These are phyloP conservation scores for Melanotus villosus DNA, from an alignment of 2,888 invertebrate species.

Conservation along the genomic window DNA sequence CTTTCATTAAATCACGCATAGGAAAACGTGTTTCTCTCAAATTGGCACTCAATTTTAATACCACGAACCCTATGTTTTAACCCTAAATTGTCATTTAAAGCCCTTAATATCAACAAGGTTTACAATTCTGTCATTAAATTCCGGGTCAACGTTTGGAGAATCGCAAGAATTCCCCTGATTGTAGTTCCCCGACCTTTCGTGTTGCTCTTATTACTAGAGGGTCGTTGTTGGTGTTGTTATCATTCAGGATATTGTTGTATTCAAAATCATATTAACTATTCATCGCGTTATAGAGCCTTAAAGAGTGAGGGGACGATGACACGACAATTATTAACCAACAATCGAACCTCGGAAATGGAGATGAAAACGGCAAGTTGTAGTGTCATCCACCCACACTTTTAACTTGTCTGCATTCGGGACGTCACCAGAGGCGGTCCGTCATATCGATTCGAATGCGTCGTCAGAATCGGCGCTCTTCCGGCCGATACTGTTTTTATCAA, in stretches of 20 bases:
- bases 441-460: slow-evolving; percentile 44
- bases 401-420: slow-evolving; percentile 35
- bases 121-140: not conserved
- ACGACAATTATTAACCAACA: slow-evolving; percentile 22
- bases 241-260: not conserved
- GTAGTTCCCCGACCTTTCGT: not conserved
- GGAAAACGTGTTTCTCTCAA: no score
- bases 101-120: not conserved
- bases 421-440: slow-evolving; percentile 46
- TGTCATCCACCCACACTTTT: slow-evolving; percentile 40
- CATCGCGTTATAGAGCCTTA: not conserved
- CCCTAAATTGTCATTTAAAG: not conserved
- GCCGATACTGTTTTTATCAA: slow-evolving; percentile 29
- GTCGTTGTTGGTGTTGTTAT: not conserved
- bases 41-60: no score
- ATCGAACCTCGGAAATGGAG: slow-evolving; percentile 25
- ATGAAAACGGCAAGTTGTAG: slow-evolving; percentile 26
- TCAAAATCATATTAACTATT: not conserved
- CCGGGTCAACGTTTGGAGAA: not conserved
- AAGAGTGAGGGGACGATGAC: slow-evolving; percentile 7
- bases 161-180: not conserved
- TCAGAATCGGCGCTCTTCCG: slow-evolving; percentile 29
- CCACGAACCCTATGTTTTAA: no score
- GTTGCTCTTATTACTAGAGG: slow-evolving; percentile 5
- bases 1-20: no score